Evolutionary conservation across 1,140 invertebrate genomes (phyloP).

Genomic region (Hypsibius dujardini): DNA sequence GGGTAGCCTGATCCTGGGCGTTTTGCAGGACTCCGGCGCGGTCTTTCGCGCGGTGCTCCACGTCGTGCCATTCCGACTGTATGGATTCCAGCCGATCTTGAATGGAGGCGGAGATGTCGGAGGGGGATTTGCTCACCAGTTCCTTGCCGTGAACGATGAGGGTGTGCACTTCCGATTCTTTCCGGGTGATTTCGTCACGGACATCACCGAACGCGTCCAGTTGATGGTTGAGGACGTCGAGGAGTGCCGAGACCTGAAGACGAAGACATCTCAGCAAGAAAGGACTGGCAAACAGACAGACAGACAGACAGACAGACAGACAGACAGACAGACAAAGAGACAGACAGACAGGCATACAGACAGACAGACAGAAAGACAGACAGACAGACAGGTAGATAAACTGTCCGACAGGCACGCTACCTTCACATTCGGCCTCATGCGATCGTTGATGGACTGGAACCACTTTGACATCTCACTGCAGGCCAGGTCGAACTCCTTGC

Average conservation of each 20-base stretch:
- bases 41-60: background rate
- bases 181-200: conserved; percentile 20
- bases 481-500: conserved; percentile 55
- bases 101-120: conserved; percentile 12
- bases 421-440: conserved; percentile 1
- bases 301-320: too few species aligned
- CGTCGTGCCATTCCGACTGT: background rate
- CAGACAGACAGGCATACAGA: too few species aligned
- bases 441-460: conserved; percentile 44
- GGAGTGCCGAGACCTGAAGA: conserved; percentile 59
- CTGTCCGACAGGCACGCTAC: background rate
- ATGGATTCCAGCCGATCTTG: conserved; percentile 18
- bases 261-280: too few species aligned
- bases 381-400: too few species aligned
- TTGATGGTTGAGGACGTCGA: conserved; percentile 62
- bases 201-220: conserved; percentile 56
- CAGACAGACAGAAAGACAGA: too few species aligned
- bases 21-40: conserved; percentile 63
- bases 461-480: conserved; percentile 70
- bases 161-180: conserved; percentile 1
- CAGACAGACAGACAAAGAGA: too few species aligned
- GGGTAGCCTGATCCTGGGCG: conserved; percentile 74
- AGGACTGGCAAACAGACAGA: too few species aligned
- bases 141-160: background rate
- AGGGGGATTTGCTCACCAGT: background rate